Base-by-base conservation (phyloP, 92 coral and sea anemone species). In the Pocillopora grandis region DNA sequence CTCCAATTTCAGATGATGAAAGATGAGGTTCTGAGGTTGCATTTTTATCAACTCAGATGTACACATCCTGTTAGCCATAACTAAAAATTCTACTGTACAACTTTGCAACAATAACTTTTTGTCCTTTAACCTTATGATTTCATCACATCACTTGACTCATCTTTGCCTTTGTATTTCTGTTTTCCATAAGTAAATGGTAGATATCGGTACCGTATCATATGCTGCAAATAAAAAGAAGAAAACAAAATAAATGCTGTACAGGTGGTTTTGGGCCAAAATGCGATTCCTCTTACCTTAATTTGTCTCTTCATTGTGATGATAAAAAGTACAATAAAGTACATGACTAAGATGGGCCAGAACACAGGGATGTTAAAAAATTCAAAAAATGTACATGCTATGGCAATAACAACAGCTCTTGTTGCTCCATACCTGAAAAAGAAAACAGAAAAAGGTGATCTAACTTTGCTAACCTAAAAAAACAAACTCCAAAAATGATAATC, bases 271-370 rank as follows among this genome's bases (percentile, higher is more conserved):
- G 52, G 5, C 52, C 52, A 42, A 42, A 42, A 42, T 42, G 52
- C 8, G 52, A 3, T 11, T 9, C 49, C 7, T 14, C 72, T 80
- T 80, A 96, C 99, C 99, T 96, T 96, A 62, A 96, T 96, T 77
- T 96, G 99, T 86, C 99, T 87, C 86, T 96, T 96, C 99, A 96
- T 96, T 77, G 99, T 96, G 17, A 96, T 89, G 31, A 90, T 61
- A 72, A 96, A 96, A 55, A 96, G 97, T 27, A 96, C 92, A 52
- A 96, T 89, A 72, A 96, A 96, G 78, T 96, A 96, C 99, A 96
- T 96, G 83, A 96, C 99, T 78, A 96, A 90, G 66, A 96, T 96
- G 2, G 98, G 99, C 99, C 99, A 96, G 93, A 96, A 96, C 70
- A 96, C 99, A 20, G 99, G 99, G 74, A 96, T 94, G 94, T 96